These are phyloP conservation scores for Drosophila algonquin DNA, from an alignment of 2,888 invertebrate species.

Conservation along the genomic window DNA sequence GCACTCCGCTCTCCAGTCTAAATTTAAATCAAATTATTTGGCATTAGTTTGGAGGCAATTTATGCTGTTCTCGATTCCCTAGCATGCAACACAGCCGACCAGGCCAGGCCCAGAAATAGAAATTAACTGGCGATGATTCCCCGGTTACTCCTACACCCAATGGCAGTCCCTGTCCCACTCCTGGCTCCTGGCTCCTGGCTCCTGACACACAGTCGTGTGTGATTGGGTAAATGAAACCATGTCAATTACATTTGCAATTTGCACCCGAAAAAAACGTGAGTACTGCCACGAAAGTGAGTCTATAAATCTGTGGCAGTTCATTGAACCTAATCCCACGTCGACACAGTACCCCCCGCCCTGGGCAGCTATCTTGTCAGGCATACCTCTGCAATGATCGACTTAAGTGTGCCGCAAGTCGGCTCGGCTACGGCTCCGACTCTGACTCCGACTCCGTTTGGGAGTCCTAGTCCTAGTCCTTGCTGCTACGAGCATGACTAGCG, in stretches of 20 bases:
- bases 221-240: conserved; percentile 69
- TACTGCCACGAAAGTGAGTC: conserved; percentile 56
- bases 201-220: conserved; percentile 11
- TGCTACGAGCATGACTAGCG: conserved; percentile 37
- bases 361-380: conserved; percentile 52
- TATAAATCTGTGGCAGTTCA: conserved; percentile 54
- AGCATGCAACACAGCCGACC: conserved; percentile 57
- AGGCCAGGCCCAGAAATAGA: conserved; percentile 61
- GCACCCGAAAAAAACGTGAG: conserved; percentile 37
- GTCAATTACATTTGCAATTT: conserved; percentile 75
- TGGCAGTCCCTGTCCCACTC: conserved; percentile 36
- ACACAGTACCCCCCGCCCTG: conserved; percentile 10
- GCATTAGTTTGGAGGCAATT: conserved; percentile 69
- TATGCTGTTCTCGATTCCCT: conserved; percentile 65
- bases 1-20: conserved; percentile 29
- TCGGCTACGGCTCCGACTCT: not conserved
- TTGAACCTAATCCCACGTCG: conserved; percentile 47
- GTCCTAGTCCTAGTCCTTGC: not conserved
- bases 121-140: conserved; percentile 67
- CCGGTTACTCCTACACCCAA: conserved; percentile 1
- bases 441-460: not conserved
- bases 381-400: conserved; percentile 52
- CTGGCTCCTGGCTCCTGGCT: not conserved
- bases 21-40: conserved; percentile 76
- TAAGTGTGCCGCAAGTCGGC: conserved; percentile 62